Percentiles rank a stretch among this genome's conserved stretches.
These are phyloP conservation scores for Pomacea canaliculata DNA, from an alignment of 2,888 invertebrate genomes.

Conservation along the genomic window DNA sequence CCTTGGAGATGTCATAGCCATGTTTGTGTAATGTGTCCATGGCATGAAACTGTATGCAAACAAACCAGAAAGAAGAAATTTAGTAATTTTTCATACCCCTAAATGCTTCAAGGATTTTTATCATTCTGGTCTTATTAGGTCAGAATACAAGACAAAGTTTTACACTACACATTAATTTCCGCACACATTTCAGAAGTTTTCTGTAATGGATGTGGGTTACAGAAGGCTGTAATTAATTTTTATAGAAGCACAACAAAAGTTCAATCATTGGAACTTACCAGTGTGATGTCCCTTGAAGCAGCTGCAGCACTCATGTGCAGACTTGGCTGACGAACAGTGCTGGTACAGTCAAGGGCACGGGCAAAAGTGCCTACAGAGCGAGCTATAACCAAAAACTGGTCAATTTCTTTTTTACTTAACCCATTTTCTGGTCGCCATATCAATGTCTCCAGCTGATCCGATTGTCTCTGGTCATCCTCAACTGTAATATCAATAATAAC, in stretches of 20 bases:
- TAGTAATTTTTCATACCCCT: not conserved
- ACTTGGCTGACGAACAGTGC: slow-evolving; percentile 97
- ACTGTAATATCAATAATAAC: slow-evolving; percentile 53
- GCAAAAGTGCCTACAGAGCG: slow-evolving; percentile 97
- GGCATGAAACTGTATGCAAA: slow-evolving; percentile 85
- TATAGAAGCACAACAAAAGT: too few relatives aligned
- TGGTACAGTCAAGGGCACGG: slow-evolving; percentile 97
- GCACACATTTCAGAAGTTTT: too few relatives aligned
- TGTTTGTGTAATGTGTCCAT: slow-evolving; percentile 97
- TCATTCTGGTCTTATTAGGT: too few relatives aligned
- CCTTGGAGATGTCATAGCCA: slow-evolving; percentile 89
- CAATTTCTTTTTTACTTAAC: slow-evolving; percentile 94
- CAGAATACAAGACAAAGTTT: too few relatives aligned
- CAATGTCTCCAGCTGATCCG: slow-evolving; percentile 87
- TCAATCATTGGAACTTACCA: slow-evolving; percentile 48
- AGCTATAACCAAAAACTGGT: slow-evolving; percentile 93
- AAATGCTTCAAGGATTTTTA: not conserved
- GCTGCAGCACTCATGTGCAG: slow-evolving; percentile 99
- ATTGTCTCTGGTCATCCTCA: slow-evolving; percentile 78
- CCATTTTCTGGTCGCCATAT: slow-evolving; percentile 95
- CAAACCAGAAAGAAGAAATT: slow-evolving; percentile 3
- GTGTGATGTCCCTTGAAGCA: slow-evolving; percentile 96
- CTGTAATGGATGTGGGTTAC: too few relatives aligned
- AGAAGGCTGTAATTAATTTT: too few relatives aligned
- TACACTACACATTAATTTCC: too few relatives aligned